phyloP scores from a whole-genome alignment of 1,140 invertebrate genomes.

The Orius laevigatus region DNA sequence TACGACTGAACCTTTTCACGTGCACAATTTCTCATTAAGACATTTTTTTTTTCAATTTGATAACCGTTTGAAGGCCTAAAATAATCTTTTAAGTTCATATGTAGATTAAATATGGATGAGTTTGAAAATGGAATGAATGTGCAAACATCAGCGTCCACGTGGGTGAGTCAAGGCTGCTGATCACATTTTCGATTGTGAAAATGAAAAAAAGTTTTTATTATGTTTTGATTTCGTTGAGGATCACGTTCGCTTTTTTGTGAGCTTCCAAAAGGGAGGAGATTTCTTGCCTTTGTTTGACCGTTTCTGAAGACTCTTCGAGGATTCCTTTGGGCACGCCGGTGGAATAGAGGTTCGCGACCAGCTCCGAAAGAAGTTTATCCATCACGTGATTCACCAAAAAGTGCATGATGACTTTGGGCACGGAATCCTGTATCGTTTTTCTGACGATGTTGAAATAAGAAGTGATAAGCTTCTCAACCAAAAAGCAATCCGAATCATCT shows the following conservation, averaged over 20 bases:
- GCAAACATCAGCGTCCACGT: no score
- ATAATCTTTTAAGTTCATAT: no score
- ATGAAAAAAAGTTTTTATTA: no score
- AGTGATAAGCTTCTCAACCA: conserved; percentile 18
- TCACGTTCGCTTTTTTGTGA: conserved; percentile 8
- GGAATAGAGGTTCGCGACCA: conserved; percentile 17
- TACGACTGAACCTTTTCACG: no score
- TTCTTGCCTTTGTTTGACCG: conserved; percentile 8
- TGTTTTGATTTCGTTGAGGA: conserved; percentile 10
- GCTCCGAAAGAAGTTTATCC: conserved; percentile 15
- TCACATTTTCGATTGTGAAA: no score
- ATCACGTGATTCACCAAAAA: conserved; percentile 19
- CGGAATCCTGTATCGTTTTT: conserved; percentile 18
- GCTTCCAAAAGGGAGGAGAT: conserved; percentile 1
- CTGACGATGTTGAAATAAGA: conserved; percentile 20
- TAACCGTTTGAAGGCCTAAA: no score
- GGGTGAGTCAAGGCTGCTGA: no score
- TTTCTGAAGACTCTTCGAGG: conserved; percentile 11
- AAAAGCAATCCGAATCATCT: background rate
- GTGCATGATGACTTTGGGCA: conserved; percentile 22
- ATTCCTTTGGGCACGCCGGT: conserved; percentile 1
- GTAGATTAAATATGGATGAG: no score
- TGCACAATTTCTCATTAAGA: no score
- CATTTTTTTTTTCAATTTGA: no score
- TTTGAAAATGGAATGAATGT: no score